phyloP scores from a whole-genome alignment of 2,797 vertebrate genomes.

The Ibycter americanus region DNA sequence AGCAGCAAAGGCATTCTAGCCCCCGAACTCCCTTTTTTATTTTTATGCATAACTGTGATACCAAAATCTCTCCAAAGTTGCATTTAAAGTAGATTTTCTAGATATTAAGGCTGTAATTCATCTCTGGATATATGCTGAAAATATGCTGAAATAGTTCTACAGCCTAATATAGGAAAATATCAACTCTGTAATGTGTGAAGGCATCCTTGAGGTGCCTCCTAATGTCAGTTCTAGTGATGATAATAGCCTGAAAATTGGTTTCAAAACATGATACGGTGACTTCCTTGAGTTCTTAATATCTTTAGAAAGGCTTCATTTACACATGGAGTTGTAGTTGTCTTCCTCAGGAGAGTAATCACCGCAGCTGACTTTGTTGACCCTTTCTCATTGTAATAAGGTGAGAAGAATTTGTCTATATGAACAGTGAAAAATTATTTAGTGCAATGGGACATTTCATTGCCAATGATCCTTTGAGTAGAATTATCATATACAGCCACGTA shows the following conservation, averaged over 20 bases:
- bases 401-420: neutral
- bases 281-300: neutral
- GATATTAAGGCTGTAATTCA: neutral
- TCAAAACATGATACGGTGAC: neutral
- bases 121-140: neutral
- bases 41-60: neutral
- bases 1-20: neutral
- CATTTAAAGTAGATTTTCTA: neutral
- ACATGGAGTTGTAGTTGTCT: neutral
- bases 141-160: neutral
- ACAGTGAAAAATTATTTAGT: neutral
- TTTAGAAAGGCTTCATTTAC: neutral
- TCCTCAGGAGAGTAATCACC: neutral
- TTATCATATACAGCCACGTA: neutral
- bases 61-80: neutral
- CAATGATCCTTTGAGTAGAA: neutral
- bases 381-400: neutral
- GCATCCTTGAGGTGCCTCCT: neutral
- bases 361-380: neutral
- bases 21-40: neutral
- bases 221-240: neutral
- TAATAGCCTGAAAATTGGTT: conserved; percentile 25
- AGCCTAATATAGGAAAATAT: neutral
- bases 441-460: neutral
- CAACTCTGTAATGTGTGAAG: neutral